These are phyloP conservation scores for Penaeus vannamei DNA, from an alignment of 1,140 invertebrate genomes.

Conservation along the genomic window DNA sequence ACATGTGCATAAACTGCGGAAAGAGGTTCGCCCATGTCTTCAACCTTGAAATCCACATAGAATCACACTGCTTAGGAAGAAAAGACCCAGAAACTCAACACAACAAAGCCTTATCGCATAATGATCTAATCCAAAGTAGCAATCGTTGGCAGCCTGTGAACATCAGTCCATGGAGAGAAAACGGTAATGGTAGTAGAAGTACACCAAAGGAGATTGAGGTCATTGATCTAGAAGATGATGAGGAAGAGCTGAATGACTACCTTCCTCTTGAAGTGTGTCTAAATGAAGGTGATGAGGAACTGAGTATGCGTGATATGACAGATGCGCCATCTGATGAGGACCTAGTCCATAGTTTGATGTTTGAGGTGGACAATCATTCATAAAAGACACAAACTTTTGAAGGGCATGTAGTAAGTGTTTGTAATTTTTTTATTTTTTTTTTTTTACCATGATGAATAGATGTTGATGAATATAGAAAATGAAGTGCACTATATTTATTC, in stretches of 20 bases:
- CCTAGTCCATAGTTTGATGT: too few relatives aligned
- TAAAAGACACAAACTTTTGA: background rate
- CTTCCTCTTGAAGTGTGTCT: slow-evolving; percentile 47
- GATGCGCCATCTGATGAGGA: slow-evolving; percentile 9
- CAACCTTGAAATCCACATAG: slow-evolving; percentile 35
- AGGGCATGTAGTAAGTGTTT: too few relatives aligned
- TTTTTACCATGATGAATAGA: too few relatives aligned
- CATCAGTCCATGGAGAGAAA: too few relatives aligned
- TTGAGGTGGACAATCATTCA: slow-evolving; percentile 12
- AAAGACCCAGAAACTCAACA: background rate
- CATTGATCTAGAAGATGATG: slow-evolving; percentile 35
- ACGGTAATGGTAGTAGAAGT: background rate
- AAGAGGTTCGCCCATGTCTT: slow-evolving; percentile 47
- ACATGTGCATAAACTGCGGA: slow-evolving; percentile 30
- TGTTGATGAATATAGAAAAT: too few relatives aligned
- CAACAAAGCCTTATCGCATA: background rate
- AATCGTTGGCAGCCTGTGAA: too few relatives aligned
- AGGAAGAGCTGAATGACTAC: slow-evolving; percentile 12
- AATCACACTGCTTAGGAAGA: slow-evolving; percentile 11
- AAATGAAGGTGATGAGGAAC: slow-evolving; percentile 46
- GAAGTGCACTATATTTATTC: too few relatives aligned
- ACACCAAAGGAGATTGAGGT: slow-evolving; percentile 25
- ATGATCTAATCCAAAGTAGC: too few relatives aligned
- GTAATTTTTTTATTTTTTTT: too few relatives aligned
- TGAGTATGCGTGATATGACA: slow-evolving; percentile 42